These are phyloP conservation scores for Oncorhynchus clarkii DNA, from an alignment of 2,113 vertebrate species.

Conservation along the genomic window DNA sequence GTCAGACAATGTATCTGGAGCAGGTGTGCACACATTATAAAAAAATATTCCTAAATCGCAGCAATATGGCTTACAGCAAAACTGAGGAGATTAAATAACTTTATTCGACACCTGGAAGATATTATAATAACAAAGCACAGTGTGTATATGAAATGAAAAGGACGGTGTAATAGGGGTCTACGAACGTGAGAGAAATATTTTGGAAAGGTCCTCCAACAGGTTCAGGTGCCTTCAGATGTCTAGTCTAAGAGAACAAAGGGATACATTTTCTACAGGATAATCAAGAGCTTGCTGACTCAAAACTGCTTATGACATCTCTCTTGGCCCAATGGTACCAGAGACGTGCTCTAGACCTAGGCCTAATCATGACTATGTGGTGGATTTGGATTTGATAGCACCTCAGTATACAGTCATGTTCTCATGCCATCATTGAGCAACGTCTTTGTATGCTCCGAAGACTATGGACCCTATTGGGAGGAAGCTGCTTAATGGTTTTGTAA, in stretches of 20 bases:
- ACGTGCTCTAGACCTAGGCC: constrained; percentile 27
- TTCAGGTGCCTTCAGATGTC: constrained; percentile 34
- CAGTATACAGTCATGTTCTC: constrained; percentile 30
- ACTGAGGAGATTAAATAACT: constrained; percentile 48
- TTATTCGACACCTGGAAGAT: constrained; percentile 51
- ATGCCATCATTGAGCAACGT: constrained; percentile 44
- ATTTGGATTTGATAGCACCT: constrained; percentile 40
- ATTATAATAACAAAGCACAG: constrained; percentile 40
- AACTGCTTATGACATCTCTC: constrained; percentile 26
- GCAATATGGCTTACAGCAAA: constrained; percentile 37
- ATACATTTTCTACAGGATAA: constrained; percentile 22
- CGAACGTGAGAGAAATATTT: constrained; percentile 55
- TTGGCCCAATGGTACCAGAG: neutral
- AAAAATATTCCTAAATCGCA: constrained; percentile 24
- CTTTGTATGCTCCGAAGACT: constrained; percentile 36
- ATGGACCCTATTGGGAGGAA: constrained; percentile 21
- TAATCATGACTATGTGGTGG: constrained; percentile 38
- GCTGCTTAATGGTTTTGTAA: constrained; percentile 33
- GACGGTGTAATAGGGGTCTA: constrained; percentile 49
- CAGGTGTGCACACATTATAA: constrained; percentile 59
- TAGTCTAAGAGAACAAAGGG: constrained; percentile 17
- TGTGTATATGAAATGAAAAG: constrained; percentile 50
- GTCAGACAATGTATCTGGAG: constrained; percentile 43
- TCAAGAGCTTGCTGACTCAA: constrained; percentile 26
- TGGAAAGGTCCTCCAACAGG: constrained; percentile 26